These are phyloP conservation scores for Graptemys geographica DNA, from an alignment of 2,797 vertebrate genomes.

Conservation along the genomic window DNA sequence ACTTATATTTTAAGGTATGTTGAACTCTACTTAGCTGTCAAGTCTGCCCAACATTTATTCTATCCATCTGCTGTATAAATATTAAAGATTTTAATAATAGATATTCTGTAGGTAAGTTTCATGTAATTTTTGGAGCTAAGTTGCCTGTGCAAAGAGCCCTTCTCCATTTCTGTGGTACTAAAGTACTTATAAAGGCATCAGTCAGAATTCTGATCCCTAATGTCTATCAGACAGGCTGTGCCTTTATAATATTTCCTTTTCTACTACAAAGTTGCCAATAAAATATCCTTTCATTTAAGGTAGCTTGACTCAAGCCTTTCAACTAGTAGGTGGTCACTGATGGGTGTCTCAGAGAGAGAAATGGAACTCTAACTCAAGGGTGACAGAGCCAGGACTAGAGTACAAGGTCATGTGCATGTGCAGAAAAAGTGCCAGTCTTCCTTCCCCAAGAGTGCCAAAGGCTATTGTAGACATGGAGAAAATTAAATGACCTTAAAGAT, in stretches of 20 bases:
- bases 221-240: background rate
- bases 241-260: background rate
- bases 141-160: background rate
- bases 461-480: background rate
- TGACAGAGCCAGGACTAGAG: too few species aligned
- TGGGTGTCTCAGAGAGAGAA: too few species aligned
- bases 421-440: background rate
- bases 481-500: background rate
- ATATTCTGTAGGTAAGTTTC: background rate
- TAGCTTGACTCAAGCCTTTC: too few species aligned
- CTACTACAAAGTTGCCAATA: too few species aligned
- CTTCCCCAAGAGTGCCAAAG: background rate
- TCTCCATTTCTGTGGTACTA: background rate
- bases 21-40: background rate
- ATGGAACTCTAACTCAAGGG: too few species aligned
- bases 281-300: too few species aligned
- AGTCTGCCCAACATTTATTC: too few species aligned
- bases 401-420: too few species aligned
- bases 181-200: background rate
- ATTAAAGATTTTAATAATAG: background rate
- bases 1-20: background rate
- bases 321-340: too few species aligned
- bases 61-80: background rate
- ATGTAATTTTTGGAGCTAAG: background rate
- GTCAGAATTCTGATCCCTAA: background rate